Base-by-base conservation (phyloP, 2,797 vertebrate species). In the Helarctos malayanus region DNA sequence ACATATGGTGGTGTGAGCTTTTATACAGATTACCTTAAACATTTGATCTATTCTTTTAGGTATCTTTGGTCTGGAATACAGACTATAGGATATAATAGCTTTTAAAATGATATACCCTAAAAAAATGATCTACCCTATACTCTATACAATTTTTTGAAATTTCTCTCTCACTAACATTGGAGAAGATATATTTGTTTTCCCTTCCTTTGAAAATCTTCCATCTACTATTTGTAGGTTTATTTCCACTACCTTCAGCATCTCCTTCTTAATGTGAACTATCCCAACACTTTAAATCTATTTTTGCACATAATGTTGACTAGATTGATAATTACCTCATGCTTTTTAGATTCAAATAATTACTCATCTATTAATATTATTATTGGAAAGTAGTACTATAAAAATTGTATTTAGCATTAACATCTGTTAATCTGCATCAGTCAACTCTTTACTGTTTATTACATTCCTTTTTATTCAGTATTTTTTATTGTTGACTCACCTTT, bases 331-430 rank as follows among this genome's bases (percentile, higher is more conserved):
- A 97, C 65, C 89, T 92, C 52, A 83, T 96, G 18, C 25, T 82
- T 35, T 65, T 91, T 93, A 90, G 47, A 94, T 94, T 96, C 32
- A 79, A 85, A 88, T 71, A 89, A 85, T 95, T 90, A 47, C 23
- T 95, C 27, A 71, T 32, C 4, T 27, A 87, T 25, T 61, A 96
- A 52, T 35, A 54, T 86, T 91, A 83, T 47, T 54, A 69, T 7
- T 85, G 78, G 35, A 73, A 27, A 13, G 23, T 89, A 7, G 2
- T 89, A 93, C 10, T 78, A 57, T 90, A 94, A 71, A 73, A 89
- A 29, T 29, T 45, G 21, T 12, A 27, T 21, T 94, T 92, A 80
- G 1, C 32, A 81, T 87, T 65, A 71, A 16, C 25, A 75, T 45
- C 83, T n/a, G n/a, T 29, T 79, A 79, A 89, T 87, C 45, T 69